phyloP scores from a whole-genome alignment of 2,797 vertebrate genomes.

The Monodelphis domestica region DNA sequence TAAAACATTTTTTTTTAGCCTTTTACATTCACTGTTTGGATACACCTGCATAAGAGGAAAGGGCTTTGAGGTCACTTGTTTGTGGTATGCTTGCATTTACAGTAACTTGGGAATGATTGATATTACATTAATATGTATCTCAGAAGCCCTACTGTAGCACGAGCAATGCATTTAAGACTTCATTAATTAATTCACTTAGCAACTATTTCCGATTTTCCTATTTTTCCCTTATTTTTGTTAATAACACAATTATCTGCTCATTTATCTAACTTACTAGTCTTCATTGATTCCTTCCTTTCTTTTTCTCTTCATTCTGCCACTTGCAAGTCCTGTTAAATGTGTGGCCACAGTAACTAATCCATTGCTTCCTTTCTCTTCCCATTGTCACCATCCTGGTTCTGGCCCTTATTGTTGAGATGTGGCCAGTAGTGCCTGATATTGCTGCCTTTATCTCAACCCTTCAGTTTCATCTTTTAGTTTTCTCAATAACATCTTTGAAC shows the following conservation, averaged over 20 bases:
- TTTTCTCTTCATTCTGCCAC: neutral
- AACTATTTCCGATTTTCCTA: neutral
- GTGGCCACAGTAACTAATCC: neutral
- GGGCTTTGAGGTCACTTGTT: neutral
- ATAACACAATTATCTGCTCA: neutral
- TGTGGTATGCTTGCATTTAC: neutral
- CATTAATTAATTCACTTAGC: neutral
- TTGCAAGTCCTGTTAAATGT: neutral
- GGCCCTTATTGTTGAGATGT: neutral
- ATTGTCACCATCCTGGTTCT: neutral
- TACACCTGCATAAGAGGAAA: neutral
- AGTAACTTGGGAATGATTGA: neutral
- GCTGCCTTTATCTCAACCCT: neutral
- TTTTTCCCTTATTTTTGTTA: neutral
- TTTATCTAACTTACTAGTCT: neutral
- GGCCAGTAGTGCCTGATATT: neutral
- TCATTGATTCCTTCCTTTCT: neutral
- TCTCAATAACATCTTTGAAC: neutral
- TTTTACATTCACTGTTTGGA: neutral
- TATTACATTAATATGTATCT: neutral
- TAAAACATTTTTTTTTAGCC: neutral
- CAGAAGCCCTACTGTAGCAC: neutral
- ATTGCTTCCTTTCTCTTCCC: neutral
- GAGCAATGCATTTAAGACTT: neutral
- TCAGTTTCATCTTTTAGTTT: neutral